Evolutionary conservation across 1,140 invertebrate species (phyloP), one percentile per base, ranked within the genome.

Genomic region (Helicorthomorpha holstii): DNA sequence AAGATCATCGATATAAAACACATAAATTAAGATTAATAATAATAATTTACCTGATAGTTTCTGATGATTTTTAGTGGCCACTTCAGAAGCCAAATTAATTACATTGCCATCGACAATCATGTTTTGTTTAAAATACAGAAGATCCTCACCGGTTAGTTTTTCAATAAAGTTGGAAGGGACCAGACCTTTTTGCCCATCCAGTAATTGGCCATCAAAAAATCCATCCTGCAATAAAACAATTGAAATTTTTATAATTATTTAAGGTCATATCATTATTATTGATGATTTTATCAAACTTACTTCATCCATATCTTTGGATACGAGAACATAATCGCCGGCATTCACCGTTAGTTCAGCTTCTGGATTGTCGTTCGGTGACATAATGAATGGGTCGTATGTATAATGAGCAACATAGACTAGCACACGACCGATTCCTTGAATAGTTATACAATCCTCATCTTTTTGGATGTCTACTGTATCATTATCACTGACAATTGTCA

Each of bases 141-240:
- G 16, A 16, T 34, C 29, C 29, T 34, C 29, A 57, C 63, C 63
- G 29, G 58, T 60, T 43, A 93, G 69, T 64, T 90, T 82, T 71
- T 97, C 90, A 25, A 97, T 84, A 71, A 95, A 98, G 67, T 97
- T 97, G 2, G 92, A 92, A 24, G 95, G 95, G 2, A 98, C 91
- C 10, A 98, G 73, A 27, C 95, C 95, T 52, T 88, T 75, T 53
- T 88, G 75, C 7, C 94, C 94, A 64, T 97, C 90, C 51, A 98
- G 70, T 16, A 91, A 75, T 70, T 98, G 93, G 1, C 93, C 95
- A 65, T 95, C 89, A 60, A 90, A 81, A 67, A 96, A 97, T 29
- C 88, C 91, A 67, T 94, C 91, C 60, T 79, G 49, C 29, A 63
- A 60, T 25, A 38, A 34, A 34, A 19, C 25, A 16, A 34, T 16